Evolutionary conservation across 2,888 invertebrate genomes (phyloP).

Genomic region (Diplolepis rosae): DNA sequence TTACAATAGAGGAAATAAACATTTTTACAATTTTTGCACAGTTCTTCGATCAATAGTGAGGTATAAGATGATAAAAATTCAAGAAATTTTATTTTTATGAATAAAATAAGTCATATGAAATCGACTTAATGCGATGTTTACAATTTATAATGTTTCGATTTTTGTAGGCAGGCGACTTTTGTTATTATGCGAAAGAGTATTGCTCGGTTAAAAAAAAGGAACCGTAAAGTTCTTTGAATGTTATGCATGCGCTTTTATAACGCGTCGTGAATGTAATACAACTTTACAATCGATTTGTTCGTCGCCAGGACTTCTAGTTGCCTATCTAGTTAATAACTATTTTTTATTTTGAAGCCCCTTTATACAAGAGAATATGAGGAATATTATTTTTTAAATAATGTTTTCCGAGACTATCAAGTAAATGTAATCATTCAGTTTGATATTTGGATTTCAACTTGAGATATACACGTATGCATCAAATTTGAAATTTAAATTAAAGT

Average conservation of each 20-base stretch:
- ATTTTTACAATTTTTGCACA: neutral
- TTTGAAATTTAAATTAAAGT: no score
- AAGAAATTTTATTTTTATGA: neutral
- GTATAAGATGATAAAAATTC: no score
- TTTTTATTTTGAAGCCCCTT: neutral
- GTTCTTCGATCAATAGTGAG: neutral
- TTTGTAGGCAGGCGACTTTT: neutral
- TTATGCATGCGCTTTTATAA: conserved; percentile 19
- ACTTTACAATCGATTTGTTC: conserved; percentile 24
- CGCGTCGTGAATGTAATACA: conserved; percentile 6
- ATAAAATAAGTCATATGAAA: neutral
- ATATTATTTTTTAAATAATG: neutral
- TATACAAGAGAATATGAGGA: neutral
- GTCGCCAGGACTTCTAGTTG: neutral
- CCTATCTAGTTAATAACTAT: neutral
- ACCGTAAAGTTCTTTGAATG: conserved; percentile 6
- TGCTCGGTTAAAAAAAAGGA: conserved; percentile 10
- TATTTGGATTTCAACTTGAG: neutral
- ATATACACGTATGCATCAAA: no score
- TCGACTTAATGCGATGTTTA: neutral
- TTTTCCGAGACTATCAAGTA: neutral
- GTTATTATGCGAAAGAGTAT: conserved; percentile 13
- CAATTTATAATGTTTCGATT: neutral
- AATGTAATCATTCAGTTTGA: no score
- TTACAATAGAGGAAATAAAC: neutral